Conservation (phyloP, 2,113 vertebrate species). For the Tragelaphus strepsiceros region DNA sequence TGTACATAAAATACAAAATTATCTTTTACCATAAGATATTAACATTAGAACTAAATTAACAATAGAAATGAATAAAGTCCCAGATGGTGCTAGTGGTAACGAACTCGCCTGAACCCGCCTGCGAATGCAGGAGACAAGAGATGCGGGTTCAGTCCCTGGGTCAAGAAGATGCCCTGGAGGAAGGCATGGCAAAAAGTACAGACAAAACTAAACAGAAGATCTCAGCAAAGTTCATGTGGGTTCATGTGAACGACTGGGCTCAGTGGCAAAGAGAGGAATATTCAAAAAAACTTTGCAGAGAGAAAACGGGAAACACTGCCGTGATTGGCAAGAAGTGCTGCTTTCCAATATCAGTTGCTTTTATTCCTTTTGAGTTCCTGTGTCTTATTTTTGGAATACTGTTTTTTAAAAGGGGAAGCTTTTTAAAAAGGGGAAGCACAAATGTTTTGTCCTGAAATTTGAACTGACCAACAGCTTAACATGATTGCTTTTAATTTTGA, state of each 20-base stretch:
- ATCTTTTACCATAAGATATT: not conserved
- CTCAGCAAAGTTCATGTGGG: not conserved
- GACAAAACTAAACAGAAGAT: conserved; percentile 11
- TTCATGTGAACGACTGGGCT: not conserved
- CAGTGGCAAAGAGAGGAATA: not conserved
- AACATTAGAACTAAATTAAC: not conserved
- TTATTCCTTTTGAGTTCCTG: not conserved
- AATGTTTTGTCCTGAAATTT: not conserved
- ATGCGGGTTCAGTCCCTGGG: not conserved
- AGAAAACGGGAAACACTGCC: not conserved
- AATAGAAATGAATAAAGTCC: not conserved
- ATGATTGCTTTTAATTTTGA: conserved; percentile 35
- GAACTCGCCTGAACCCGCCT: not conserved
- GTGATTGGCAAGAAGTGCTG: not conserved
- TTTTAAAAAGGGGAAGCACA: not conserved
- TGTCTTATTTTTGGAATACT: not conserved
- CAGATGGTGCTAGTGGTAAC: not conserved
- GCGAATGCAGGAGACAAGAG: not conserved
- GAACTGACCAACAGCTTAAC: not conserved
- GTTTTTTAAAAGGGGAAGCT: not conserved
- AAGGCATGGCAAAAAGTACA: not conserved
- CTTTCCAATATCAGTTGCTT: not conserved
- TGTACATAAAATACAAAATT: not conserved
- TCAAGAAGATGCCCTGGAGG: not conserved
- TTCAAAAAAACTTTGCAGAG: not conserved